Evolutionary conservation across 1,140 invertebrate genomes (phyloP).

Genomic region (Lasaia peninsularis): DNA sequence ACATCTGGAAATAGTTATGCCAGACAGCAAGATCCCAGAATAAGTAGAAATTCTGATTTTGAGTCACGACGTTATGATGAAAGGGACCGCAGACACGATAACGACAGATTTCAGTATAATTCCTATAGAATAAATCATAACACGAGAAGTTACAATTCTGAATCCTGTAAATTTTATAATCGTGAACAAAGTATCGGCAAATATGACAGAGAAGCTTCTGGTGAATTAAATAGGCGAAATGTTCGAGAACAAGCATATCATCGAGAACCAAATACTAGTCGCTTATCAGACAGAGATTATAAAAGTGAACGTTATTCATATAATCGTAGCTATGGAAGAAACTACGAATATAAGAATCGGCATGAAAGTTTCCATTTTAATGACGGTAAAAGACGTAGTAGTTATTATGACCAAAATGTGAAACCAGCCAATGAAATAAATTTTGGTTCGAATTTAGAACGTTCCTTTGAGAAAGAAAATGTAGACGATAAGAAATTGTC

Average conservation of each 20-base stretch:
- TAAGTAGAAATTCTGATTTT: constrained; percentile 43
- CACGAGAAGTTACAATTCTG: neutral
- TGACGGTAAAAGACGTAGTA: constrained; percentile 23
- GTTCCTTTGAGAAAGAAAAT: constrained; percentile 50
- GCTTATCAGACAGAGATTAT: constrained; percentile 18
- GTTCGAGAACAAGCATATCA: neutral
- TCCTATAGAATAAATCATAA: neutral
- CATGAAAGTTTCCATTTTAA: constrained; percentile 29
- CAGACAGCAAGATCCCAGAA: constrained; percentile 41
- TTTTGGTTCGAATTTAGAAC: constrained; percentile 36
- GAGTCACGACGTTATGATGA: constrained; percentile 28
- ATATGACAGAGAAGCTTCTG: neutral
- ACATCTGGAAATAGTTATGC: constrained; percentile 21
- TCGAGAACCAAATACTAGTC: constrained; percentile 3
- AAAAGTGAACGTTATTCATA: constrained; percentile 28
- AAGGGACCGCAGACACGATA: constrained; percentile 30
- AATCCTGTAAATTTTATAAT: neutral
- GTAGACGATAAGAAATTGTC: constrained; percentile 52
- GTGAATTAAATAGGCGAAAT: neutral
- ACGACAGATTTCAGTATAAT: constrained; percentile 17
- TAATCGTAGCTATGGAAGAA: constrained; percentile 20
- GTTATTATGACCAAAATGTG: constrained; percentile 33
- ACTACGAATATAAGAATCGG: constrained; percentile 23
- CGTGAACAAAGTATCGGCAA: neutral
- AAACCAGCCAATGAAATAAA: constrained; percentile 33